Base-by-base conservation (phyloP, 1,140 invertebrate genomes). In the Cephus cinctus region DNA sequence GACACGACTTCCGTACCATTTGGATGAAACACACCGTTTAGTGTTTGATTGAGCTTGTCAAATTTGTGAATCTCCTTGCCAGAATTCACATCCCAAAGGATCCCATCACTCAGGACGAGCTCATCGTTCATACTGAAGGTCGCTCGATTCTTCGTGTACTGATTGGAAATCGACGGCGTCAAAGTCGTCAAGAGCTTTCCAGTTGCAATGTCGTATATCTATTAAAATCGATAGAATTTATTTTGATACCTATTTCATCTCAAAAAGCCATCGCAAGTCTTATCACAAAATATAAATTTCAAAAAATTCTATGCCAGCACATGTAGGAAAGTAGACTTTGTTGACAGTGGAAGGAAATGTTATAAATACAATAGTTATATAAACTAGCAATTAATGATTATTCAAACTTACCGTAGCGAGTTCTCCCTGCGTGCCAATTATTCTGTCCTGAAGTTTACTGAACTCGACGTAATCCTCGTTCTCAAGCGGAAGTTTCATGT, bases 11-110 rank as follows among this genome's bases (percentile, higher is more conserved):
- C 95, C 27, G 94, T 80, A 0, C 95, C 96, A 71, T 95, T 96
- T 0, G 96, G 96, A 84, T 98, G 96, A 69, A 99, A 99, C 1
- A 96, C 87, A 0, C 96, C 97, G 65, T 92, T 97, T 15, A 97
- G 83, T 25, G 87, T 87, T 65, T 96, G 88, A 77, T 98, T 98
- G 15, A 98, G 81, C 74, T 98, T 98, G 77, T 98, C 97, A 65
- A 99, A 95, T 66, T 98, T 98, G 71, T 98, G 94, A 36, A 98
- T 90, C 60, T 90, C 84, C 60, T 89, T 90, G 2, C 87, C 87
- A 0, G 86, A 84, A 46, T 88, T 86, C 5, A 96, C 86, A 76
- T 99, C 97, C 87, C 94, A 99, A 0, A 99, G 76, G 2, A 98
- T 94, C 22, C 97, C 97, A 74, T 99, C 96, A 66, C 67, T 71